Conservation (phyloP, 2,797 vertebrate species). For the Okamejei kenojei region DNA sequence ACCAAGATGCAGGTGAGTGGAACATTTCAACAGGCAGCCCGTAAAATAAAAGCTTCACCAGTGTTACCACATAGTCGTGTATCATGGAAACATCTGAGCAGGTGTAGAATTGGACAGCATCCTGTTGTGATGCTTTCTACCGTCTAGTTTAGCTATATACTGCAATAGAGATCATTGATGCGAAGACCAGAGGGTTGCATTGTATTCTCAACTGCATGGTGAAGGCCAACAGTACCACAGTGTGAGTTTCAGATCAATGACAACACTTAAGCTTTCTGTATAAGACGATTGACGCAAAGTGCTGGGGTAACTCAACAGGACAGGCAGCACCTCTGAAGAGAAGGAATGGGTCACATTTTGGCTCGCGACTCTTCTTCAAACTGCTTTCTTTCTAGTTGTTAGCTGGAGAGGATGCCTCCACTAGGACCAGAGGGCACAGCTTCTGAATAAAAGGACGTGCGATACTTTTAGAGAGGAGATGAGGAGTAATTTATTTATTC, state of each 20-base stretch:
- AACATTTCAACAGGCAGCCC: constrained; percentile 5
- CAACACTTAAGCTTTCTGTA: too few relatives aligned
- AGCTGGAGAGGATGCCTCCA: too few relatives aligned
- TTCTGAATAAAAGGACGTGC: too few relatives aligned
- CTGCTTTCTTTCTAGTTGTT: too few relatives aligned
- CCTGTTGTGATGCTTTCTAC: neutral
- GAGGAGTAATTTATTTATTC: too few relatives aligned
- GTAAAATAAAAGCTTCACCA: neutral
- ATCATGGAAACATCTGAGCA: neutral
- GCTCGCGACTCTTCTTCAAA: too few relatives aligned
- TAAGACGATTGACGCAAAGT: too few relatives aligned
- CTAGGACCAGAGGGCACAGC: too few relatives aligned
- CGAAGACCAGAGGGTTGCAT: neutral
- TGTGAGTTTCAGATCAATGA: neutral
- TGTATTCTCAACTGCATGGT: neutral
- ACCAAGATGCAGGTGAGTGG: neutral
- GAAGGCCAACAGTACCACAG: neutral
- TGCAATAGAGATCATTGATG: constrained; percentile 10
- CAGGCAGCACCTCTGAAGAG: too few relatives aligned
- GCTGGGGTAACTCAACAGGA: too few relatives aligned
- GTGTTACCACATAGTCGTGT: neutral
- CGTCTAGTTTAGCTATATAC: neutral
- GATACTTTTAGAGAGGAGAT: too few relatives aligned
- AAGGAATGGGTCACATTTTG: too few relatives aligned
- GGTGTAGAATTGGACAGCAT: neutral